Conservation (phyloP, 2,888 invertebrate species). For the Raillietiella orientalis region DNA sequence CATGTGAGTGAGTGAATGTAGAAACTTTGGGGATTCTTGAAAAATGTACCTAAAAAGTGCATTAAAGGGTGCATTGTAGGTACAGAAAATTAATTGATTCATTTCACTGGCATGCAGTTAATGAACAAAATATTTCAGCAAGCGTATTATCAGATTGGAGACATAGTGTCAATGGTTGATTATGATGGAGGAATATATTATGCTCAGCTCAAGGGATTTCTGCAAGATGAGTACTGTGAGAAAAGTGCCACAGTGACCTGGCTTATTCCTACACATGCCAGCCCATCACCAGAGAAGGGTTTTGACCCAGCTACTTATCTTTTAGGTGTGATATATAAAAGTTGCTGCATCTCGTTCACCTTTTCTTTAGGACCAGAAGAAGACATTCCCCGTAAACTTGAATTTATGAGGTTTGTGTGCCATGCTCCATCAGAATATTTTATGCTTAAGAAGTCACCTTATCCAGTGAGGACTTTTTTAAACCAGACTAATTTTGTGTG, state of each 20-base stretch:
- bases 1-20: no score
- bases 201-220: conserved; percentile 56
- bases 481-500: neutral
- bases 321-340: conserved; percentile 22
- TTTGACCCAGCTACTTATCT: conserved; percentile 70
- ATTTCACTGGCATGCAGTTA: no score
- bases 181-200: conserved; percentile 40
- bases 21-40: no score
- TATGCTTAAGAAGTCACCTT: conserved; percentile 36
- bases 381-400: conserved; percentile 48
- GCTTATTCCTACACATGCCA: conserved; percentile 49
- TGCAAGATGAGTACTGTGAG: conserved; percentile 71
- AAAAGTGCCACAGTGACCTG: conserved; percentile 74
- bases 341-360: conserved; percentile 3
- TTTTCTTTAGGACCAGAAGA: conserved; percentile 42
- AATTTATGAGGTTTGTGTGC: conserved; percentile 68
- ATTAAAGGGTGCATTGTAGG: no score
- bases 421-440: conserved; percentile 76
- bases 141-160: conserved; percentile 22
- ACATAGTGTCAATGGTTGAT: conserved; percentile 56
- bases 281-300: conserved; percentile 35
- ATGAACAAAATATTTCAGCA: no score
- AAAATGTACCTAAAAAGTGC: no score
- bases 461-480: conserved; percentile 17
- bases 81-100: no score